Conservation (phyloP, 37 sponge, comb jelly and placozoan genomes). For the Hormiphora californensis region DNA sequence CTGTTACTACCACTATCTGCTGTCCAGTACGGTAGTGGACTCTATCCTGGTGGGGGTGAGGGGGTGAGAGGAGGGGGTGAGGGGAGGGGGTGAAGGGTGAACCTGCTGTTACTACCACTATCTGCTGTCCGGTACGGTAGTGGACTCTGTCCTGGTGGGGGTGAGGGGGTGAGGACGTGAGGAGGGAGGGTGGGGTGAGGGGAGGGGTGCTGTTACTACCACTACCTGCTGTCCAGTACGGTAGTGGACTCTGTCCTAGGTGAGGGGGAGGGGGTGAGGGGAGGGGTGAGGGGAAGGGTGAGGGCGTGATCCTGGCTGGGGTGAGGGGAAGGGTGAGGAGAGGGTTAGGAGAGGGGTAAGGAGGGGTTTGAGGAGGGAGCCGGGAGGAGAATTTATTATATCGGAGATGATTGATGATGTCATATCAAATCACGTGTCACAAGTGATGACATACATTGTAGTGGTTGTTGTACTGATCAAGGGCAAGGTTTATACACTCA, state of each 20-base stretch:
- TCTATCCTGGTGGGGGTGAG: constrained; percentile 51
- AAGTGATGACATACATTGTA: constrained; percentile 7
- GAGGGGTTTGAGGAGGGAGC: no score
- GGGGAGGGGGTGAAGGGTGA: background rate
- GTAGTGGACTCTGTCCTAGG: constrained; percentile 62
- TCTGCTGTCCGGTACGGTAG: constrained; percentile 77
- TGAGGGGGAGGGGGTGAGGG: no score
- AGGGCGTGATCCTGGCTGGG: no score
- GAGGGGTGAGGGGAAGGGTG: no score
- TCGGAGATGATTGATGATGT: no score
- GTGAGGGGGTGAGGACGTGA: background rate
- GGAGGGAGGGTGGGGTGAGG: no score
- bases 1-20: constrained; percentile 77
- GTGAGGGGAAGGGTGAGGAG: no score
- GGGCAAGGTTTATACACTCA: constrained; percentile 85
- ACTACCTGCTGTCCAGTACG: constrained; percentile 75
- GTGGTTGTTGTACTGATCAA: constrained; percentile 59
- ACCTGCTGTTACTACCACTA: constrained; percentile 74
- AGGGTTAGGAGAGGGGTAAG: no score
- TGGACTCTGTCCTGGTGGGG: constrained; percentile 62
- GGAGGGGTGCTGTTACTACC: no score
- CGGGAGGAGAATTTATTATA: no score
- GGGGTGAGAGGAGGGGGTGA: background rate
- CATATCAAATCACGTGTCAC: no score
- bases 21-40: constrained; percentile 79